These are phyloP conservation scores for Helarctos malayanus DNA, from an alignment of 2,797 vertebrate genomes.

Conservation along the genomic window DNA sequence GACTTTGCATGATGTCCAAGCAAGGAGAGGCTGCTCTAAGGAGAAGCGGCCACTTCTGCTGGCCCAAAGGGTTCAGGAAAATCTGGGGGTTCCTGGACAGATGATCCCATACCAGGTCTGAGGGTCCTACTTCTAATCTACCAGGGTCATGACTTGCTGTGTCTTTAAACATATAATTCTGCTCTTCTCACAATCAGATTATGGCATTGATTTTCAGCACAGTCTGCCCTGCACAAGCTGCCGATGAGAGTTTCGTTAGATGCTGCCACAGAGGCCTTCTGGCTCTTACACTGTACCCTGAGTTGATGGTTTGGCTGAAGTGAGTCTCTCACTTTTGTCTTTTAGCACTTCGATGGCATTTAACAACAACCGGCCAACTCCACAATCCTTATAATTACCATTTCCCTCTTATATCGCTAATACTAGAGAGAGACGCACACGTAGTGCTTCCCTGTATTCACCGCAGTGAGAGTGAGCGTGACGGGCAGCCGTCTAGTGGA, in stretches of 20 bases:
- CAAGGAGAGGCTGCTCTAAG: background rate
- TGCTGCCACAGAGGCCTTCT: background rate
- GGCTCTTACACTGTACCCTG: background rate
- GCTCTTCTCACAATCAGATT: background rate
- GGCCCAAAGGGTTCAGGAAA: background rate
- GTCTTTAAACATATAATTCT: background rate
- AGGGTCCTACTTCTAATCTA: background rate
- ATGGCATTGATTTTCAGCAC: background rate
- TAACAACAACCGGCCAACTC: background rate
- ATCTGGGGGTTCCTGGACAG: background rate
- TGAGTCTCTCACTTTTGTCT: background rate
- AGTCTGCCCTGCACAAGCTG: too few species aligned
- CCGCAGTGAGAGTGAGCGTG: rapidly evolving
- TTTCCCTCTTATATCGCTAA: background rate
- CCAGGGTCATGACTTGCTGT: background rate
- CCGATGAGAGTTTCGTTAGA: background rate
- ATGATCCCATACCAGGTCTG: background rate
- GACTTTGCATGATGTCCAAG: background rate
- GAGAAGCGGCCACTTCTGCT: background rate
- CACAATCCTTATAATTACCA: background rate
- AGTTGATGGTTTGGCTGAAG: background rate
- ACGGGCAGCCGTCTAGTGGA: background rate
- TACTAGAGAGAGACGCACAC: background rate
- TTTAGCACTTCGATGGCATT: background rate
- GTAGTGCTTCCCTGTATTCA: too few species aligned